phyloP scores from a whole-genome alignment of 2,797 vertebrate species.

The Pseudochirops corinnae region DNA sequence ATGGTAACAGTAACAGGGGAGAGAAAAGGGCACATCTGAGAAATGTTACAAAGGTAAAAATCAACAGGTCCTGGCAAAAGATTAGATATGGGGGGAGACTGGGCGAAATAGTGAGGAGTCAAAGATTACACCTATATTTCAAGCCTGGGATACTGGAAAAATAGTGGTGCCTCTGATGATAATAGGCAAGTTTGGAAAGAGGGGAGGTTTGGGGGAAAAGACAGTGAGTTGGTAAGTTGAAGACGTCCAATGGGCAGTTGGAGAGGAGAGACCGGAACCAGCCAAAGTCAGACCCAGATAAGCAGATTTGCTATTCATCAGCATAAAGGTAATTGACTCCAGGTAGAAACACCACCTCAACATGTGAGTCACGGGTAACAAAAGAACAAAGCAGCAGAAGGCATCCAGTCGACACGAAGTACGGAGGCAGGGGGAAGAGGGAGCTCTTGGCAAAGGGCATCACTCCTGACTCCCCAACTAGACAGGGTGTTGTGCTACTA shows the following conservation, averaged over 20 bases:
- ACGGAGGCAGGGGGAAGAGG: neutral
- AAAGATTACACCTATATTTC: neutral
- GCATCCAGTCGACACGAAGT: neutral
- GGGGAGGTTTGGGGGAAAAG: neutral
- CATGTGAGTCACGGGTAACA: too few species aligned
- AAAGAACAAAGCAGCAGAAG: neutral
- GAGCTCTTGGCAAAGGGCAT: neutral
- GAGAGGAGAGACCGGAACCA: neutral
- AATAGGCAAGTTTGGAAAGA: neutral
- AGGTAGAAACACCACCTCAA: too few species aligned
- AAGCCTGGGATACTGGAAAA: neutral
- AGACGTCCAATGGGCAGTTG: neutral
- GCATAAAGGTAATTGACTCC: neutral
- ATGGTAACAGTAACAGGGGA: neutral
- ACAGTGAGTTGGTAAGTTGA: neutral
- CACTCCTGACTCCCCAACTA: neutral
- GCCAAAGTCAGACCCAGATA: neutral
- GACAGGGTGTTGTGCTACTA: neutral
- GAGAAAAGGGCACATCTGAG: neutral
- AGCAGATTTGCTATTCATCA: neutral
- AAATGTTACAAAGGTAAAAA: neutral
- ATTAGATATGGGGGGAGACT: neutral
- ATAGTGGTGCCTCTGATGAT: neutral
- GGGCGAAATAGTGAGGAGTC: neutral
- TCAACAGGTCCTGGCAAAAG: neutral